phyloP scores from a whole-genome alignment of 1,140 invertebrate species.

The Drosophila watanabei region DNA sequence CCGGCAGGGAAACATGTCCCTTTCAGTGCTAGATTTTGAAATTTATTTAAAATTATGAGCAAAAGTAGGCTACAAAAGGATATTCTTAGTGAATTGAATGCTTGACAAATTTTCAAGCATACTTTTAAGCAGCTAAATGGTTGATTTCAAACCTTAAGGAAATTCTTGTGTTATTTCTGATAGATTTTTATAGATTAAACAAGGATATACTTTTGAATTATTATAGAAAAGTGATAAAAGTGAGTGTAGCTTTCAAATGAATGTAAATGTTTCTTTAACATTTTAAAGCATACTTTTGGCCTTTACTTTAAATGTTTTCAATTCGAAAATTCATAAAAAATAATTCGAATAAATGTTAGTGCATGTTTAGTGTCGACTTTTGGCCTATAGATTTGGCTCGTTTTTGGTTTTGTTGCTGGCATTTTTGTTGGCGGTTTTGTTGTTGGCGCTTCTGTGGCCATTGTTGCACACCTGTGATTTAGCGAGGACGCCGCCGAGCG shows the following conservation, averaged over 20 bases:
- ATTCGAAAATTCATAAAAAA: not conserved
- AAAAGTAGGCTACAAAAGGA: not conserved
- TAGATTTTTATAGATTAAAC: not conserved
- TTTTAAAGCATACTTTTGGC: not conserved
- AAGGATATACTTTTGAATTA: not conserved
- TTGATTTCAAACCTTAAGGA: not conserved
- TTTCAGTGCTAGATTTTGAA: not conserved
- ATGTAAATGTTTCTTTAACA: not conserved
- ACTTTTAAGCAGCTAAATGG: not conserved
- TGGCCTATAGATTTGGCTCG: fast-evolving
- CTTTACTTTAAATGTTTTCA: not conserved
- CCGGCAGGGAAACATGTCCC: not conserved
- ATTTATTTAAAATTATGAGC: not conserved
- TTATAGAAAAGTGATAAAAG: not conserved
- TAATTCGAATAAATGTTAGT: not conserved
- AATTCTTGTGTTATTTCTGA: not conserved
- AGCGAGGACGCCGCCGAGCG: conserved; percentile 61
- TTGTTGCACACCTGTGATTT: conserved; percentile 78
- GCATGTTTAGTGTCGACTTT: not conserved
- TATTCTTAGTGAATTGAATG: no score
- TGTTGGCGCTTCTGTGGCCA: conserved; percentile 50
- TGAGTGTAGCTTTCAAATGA: no score
- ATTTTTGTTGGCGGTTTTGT: conserved; percentile 23
- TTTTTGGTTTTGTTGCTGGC: conserved; percentile 3
- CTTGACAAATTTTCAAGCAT: not conserved